Evolutionary conservation across 2,888 invertebrate species (phyloP).

Genomic region (Cephus pygmeus): DNA sequence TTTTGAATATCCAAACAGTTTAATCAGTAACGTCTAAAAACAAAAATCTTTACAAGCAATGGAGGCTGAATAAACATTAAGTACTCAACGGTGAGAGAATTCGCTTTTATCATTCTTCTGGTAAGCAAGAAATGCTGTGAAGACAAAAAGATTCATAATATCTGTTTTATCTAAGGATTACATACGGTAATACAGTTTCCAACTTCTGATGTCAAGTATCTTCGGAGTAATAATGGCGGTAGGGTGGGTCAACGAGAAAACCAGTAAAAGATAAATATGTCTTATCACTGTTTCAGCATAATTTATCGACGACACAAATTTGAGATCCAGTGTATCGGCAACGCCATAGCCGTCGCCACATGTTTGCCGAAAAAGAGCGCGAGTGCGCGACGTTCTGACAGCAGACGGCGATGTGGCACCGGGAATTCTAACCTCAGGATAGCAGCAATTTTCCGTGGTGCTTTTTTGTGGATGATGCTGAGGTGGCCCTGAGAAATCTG

Average conservation of each 20-base stretch:
- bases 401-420: constrained; percentile 23
- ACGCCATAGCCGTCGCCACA: not conserved
- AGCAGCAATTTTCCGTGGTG: constrained; percentile 22
- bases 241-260: not conserved
- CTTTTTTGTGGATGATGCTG: not conserved
- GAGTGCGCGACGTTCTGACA: constrained; percentile 11
- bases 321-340: not conserved
- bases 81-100: not conserved
- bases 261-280: not conserved
- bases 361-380: constrained; percentile 8
- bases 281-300: not conserved
- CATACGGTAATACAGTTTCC: not conserved
- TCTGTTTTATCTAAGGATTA: not conserved
- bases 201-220: not conserved
- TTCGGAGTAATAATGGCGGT: not conserved
- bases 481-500: not conserved
- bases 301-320: not conserved
- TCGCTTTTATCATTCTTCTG: not conserved
- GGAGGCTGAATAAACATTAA: not conserved
- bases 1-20: not conserved
- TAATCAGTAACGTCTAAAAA: not conserved
- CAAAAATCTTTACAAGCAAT: not conserved
- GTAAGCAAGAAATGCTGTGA: not conserved
- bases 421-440: constrained; percentile 15
- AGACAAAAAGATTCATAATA: not conserved